Percentiles rank a stretch among this genome's conserved stretches.
These are phyloP conservation scores for Huso huso DNA, from an alignment of 2,797 vertebrate species.

Conservation along the genomic window DNA sequence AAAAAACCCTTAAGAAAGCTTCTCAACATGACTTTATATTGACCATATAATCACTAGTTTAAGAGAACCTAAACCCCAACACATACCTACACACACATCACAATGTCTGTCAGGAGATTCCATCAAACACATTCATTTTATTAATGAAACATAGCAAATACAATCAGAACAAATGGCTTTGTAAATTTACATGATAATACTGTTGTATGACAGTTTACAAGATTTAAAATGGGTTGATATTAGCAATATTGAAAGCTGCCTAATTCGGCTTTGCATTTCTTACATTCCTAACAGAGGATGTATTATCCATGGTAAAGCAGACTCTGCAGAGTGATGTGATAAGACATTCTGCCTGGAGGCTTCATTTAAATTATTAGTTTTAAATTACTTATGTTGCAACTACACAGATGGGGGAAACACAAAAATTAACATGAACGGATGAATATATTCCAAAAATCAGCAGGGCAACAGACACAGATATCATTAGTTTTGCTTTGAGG, in stretches of 20 bases:
- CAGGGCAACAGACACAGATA: neutral
- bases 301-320: neutral
- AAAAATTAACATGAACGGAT: neutral
- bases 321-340: neutral
- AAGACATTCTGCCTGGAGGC: neutral
- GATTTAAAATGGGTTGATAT: too few species aligned
- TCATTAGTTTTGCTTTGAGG: neutral
- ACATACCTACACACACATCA: too few species aligned
- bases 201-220: too few species aligned
- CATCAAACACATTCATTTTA: too few species aligned
- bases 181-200: too few species aligned
- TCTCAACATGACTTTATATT: neutral
- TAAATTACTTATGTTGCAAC: neutral
- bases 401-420: neutral
- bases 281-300: neutral
- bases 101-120: too few species aligned
- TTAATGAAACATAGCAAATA: too few species aligned
- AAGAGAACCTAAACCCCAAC: too few species aligned
- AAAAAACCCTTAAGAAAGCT: neutral
- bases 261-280: too few species aligned
- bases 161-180: too few species aligned
- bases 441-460: neutral
- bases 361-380: neutral
- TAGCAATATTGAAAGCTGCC: too few species aligned
- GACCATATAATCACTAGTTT: too few species aligned